phyloP scores from a whole-genome alignment of 2,888 invertebrate genomes.

The Protophormia terraenovae region DNA sequence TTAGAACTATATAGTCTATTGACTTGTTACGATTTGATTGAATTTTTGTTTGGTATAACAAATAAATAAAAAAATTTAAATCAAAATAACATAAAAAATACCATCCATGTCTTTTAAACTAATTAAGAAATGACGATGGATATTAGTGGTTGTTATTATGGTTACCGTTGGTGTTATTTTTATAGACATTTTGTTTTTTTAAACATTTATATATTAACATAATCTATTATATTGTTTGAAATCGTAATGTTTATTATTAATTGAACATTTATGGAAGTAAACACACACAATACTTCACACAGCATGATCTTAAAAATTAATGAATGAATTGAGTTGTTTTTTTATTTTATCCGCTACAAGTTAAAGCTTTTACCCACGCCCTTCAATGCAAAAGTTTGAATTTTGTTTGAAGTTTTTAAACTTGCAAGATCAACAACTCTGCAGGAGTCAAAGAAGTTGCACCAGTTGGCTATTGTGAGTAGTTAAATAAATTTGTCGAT shows the following conservation, averaged over 20 bases:
- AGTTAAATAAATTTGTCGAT: background rate
- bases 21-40: too few relatives aligned
- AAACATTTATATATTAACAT: background rate
- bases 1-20: background rate
- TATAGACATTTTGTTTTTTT: background rate
- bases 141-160: too few relatives aligned
- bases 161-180: background rate
- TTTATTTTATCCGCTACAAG: background rate
- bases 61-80: background rate
- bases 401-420: background rate
- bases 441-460: background rate
- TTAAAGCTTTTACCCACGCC: background rate
- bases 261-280: background rate
- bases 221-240: background rate
- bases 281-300: background rate
- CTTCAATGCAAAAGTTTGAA: background rate
- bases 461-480: background rate
- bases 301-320: background rate
- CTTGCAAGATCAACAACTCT: background rate
- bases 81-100: background rate
- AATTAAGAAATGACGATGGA: background rate
- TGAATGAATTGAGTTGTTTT: constrained; percentile 16
- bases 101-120: background rate
- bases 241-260: background rate
- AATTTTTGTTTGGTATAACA: background rate